Base-by-base conservation (phyloP, 2,113 vertebrate genomes). In the Zapornia atra region DNA sequence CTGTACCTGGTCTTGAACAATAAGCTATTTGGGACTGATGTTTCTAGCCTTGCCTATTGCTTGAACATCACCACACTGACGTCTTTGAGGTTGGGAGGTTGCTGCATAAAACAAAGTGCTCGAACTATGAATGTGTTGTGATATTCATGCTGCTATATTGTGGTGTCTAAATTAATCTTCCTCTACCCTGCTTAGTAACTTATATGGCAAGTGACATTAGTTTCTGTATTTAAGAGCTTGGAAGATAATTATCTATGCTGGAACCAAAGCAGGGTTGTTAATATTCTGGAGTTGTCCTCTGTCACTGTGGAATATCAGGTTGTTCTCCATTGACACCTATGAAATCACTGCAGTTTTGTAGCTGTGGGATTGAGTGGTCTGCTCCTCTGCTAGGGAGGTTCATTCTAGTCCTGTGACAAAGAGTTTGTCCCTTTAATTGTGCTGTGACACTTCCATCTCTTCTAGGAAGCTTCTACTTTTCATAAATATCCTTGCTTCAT, bases 141-240 rank as follows among this genome's bases (percentile, higher is more conserved):
- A 64, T 65, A 71, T 61, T 95, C 63, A 14, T 72, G 82, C 42
- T 69, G 31, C 69, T 94, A 1, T 86, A 86, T 81, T 84, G 46
- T 66, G 75, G 50, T 88, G 16, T 88, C 38, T 84, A 73, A 93
- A 78, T 82, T 46, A 73, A 8, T 38, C 92, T 73, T 93, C 28
- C 38, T 92, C 56, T 88, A 14, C 40, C 22, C n/a, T 28, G 9
- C 29, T 90, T 71, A 33, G n/a, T 69, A 63, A 57, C 63, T 82
- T 69, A 22, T 4, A 54, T 63, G 36, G 50, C 20, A 86, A 66
- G 29, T 66, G 46, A 63, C 0, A 0, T 68, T 79, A 50, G 36
- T 82, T 94, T 73, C 57, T 88, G 31, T 20, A 7, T 90, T 94
- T 60, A 57, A 77, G 64, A 77, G 26, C 51, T 78, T 78, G 72